Evolutionary conservation across 2,797 vertebrate genomes (phyloP).

Genomic region (Paguma larvata): DNA sequence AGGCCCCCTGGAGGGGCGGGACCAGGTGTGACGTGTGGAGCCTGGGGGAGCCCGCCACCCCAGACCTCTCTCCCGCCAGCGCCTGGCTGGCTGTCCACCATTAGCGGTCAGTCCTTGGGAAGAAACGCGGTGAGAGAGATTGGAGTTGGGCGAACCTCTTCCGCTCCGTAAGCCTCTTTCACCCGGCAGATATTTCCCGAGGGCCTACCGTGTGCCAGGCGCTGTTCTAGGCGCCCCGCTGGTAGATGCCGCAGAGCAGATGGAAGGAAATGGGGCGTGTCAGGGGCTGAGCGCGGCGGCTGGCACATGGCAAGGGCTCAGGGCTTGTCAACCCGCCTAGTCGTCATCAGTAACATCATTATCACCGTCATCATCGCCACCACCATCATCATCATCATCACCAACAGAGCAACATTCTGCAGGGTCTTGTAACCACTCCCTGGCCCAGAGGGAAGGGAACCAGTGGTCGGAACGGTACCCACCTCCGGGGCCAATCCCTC

Average conservation of each 20-base stretch:
- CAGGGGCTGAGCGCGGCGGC: accelerated
- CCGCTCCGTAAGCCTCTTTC: not conserved
- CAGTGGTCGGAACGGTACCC: not conserved
- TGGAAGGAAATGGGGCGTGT: not conserved
- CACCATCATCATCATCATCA: not conserved
- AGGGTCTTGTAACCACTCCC: not conserved
- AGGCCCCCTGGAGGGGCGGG: not conserved
- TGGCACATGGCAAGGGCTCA: accelerated
- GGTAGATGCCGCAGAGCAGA: not conserved
- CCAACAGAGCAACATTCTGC: accelerated
- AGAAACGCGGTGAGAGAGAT: accelerated
- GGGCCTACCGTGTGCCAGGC: not conserved
- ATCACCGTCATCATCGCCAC: not conserved
- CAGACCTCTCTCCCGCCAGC: accelerated
- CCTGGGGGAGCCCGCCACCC: accelerated
- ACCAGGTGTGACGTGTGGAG: not conserved
- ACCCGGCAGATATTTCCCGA: not conserved
- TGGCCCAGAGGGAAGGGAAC: not conserved
- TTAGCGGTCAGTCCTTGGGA: accelerated
- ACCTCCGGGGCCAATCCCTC: not conserved
- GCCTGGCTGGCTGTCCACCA: accelerated
- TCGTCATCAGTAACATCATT: not conserved
- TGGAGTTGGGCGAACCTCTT: accelerated
- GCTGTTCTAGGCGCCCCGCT: not conserved
- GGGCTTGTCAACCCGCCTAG: accelerated